Base-by-base conservation (phyloP, 1,140 invertebrate species). In the Sarcophaga bullata region DNA sequence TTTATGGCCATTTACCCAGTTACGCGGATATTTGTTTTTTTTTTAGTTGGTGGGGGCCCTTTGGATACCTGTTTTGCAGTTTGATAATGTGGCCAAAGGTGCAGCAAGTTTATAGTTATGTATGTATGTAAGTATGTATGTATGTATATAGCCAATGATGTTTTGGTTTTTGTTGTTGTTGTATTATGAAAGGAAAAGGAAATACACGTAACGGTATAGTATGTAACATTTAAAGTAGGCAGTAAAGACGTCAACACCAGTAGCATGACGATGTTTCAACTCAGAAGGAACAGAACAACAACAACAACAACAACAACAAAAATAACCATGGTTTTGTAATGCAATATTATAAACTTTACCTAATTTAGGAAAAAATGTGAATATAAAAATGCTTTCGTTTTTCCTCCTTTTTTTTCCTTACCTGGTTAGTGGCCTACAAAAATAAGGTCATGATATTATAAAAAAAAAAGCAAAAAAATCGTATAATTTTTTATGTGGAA, bases 391-490 rank as follows among this genome's bases (percentile, higher is more conserved):
- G 62, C 9, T n/a, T 68, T 58, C 15, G n/a, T 58, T 58, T 58
- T 58, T 58, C 7, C 15, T 68, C 19, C 19, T 68, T 8, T 58
- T 58, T 58, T 58, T 58, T n/a, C 15, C 19, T 68, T 19, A 19
- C 17, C 19, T 68, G 17, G 17, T 68, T 25, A 25, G 62, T 68
- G 62, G 17, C 62, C 62, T 68, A 52, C 17, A 47, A 46, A 78
- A 78, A 52, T 78, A 50, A 78, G 75, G 75, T 78, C 75, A 78
- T 76, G 13, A 48, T 76, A 50, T 48, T 48, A n/a, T 76, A 15
- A 17, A 50, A n/a, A 19, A 48, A 48, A n/a, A 19, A 19, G 25
- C 6, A 13, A 13, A 75, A 75, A n/a, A 19, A 48, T 37, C 19
- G 25, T 75, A 46, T 48, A 17, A 6, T 10, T 75, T n/a, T 46